phyloP scores from a whole-genome alignment of 2,888 invertebrate species.

The Isoperla grammatica region DNA sequence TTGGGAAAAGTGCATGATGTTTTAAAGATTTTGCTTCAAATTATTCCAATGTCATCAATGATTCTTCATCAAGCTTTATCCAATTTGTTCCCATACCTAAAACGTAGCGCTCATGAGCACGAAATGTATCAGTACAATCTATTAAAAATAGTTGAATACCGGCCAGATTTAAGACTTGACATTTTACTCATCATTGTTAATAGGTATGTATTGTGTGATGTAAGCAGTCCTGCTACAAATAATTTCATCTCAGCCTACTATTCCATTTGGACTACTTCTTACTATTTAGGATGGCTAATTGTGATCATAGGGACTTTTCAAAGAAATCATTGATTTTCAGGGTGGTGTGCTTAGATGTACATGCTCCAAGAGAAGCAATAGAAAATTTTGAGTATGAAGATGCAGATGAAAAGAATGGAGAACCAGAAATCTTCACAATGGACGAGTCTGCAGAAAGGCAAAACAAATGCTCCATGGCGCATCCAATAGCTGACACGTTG shows the following conservation, averaged over 20 bases:
- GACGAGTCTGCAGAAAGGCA: conserved; percentile 41
- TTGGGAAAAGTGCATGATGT: conserved; percentile 60
- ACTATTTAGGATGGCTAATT: no score
- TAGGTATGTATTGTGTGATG: conserved; percentile 52
- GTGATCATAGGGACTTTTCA: no score
- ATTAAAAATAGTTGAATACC: conserved; percentile 67
- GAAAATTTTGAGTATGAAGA: conserved; percentile 49
- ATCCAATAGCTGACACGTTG: conserved; percentile 58
- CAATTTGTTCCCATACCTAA: conserved; percentile 70
- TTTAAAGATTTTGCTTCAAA: conserved; percentile 46
- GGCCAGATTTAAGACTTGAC: conserved; percentile 62
- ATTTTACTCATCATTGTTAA: conserved; percentile 69
- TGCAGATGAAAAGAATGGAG: conserved; percentile 49
- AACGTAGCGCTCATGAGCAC: conserved; percentile 59
- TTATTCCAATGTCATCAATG: conserved; percentile 61
- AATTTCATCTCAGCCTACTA: conserved; percentile 19
- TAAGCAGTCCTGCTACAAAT: background rate
- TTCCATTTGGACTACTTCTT: no score
- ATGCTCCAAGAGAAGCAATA: conserved; percentile 54
- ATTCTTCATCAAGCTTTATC: conserved; percentile 59
- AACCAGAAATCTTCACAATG: conserved; percentile 36
- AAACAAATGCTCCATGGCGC: conserved; percentile 38
- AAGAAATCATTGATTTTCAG: conserved; percentile 47
- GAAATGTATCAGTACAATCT: conserved; percentile 74
- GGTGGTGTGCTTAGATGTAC: conserved; percentile 68